Evolutionary conservation across 2,113 vertebrate species (phyloP).

Genomic region (Tiliqua scincoides): DNA sequence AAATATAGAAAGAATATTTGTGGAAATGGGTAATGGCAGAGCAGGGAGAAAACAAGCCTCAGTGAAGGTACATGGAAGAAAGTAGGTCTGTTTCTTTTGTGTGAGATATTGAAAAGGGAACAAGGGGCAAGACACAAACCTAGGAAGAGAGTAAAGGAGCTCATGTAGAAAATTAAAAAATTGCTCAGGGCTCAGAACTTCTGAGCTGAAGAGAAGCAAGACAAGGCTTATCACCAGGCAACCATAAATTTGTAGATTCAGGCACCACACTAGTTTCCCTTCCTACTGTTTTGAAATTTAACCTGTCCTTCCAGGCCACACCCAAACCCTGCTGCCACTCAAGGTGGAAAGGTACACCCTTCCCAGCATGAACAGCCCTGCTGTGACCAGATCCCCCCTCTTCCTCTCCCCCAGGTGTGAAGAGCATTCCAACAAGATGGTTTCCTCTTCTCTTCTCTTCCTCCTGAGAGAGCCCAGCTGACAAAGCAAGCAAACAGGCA

Average conservation of each 20-base stretch:
- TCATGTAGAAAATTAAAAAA: constrained; percentile 25
- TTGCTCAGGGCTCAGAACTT: constrained; percentile 43
- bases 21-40: constrained; percentile 44
- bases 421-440: no score
- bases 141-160: constrained; percentile 62
- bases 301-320: no score
- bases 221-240: constrained; percentile 12
- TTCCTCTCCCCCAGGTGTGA: no score
- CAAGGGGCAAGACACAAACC: constrained; percentile 35
- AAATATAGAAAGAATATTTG: constrained; percentile 63
- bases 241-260: background rate
- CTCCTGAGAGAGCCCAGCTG: no score
- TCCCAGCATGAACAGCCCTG: no score
- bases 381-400: no score
- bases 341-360: no score
- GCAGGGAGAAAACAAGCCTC: constrained; percentile 51
- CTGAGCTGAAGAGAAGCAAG: constrained; percentile 41
- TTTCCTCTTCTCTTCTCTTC: no score
- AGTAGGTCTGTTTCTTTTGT: constrained; percentile 57
- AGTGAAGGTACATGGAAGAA: constrained; percentile 42
- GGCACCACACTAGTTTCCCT: background rate
- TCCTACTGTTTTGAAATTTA: background rate
- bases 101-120: constrained; percentile 63
- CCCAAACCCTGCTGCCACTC: no score
- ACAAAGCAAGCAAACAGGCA: no score